Percentiles rank a stretch among this genome's conserved stretches.
phyloP scores from a whole-genome alignment of 2,888 invertebrate genomes.

The Lycocerus yunnanus region DNA sequence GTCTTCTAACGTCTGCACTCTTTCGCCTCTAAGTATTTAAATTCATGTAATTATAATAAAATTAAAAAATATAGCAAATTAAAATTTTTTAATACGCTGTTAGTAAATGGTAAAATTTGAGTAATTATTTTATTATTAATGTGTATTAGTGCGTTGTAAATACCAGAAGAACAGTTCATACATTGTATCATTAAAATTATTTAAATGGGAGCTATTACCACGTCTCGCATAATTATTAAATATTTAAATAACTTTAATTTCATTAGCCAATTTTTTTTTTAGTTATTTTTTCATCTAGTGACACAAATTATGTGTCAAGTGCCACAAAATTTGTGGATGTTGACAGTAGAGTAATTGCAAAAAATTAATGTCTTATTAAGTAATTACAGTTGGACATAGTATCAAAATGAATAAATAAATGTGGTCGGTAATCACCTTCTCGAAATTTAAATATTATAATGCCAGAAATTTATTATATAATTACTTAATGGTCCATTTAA shows the following conservation, averaged over 20 bases:
- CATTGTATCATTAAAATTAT: background rate
- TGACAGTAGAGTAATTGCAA: background rate
- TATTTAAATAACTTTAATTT: background rate
- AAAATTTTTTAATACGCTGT: background rate
- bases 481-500: background rate
- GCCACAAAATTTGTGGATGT: background rate
- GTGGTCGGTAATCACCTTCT: background rate
- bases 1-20: slow-evolving; percentile 87
- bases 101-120: background rate
- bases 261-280: background rate
- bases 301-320: background rate
- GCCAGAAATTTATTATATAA: background rate
- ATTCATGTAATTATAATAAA: background rate
- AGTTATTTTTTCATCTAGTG: background rate
- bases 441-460: background rate
- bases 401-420: background rate
- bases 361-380: background rate
- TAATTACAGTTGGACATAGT: background rate
- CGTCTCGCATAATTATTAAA: background rate
- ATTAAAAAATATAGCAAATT: background rate
- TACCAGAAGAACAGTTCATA: background rate
- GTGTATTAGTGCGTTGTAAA: background rate
- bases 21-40: slow-evolving; percentile 70
- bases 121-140: background rate
- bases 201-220: background rate